Base-by-base conservation (phyloP, 53 echinoderm and acorn worm genomes). In the Paracentrotus lividus region DNA sequence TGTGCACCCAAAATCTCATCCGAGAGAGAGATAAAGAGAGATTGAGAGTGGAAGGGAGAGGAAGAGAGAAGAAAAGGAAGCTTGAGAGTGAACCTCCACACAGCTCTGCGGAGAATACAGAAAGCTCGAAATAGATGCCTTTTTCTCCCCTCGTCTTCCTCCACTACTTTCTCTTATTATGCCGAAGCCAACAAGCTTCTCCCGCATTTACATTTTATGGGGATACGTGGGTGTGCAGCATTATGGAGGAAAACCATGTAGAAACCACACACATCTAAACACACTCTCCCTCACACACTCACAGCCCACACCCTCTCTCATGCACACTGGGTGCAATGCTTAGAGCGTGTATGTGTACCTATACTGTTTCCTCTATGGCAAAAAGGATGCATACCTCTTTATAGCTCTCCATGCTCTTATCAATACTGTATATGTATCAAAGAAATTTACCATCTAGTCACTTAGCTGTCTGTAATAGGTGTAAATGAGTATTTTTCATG, bases 121-220 rank as follows among this genome's bases (percentile, higher is more conserved):
- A 85, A 85, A 58, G 88, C 88, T 88, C 55, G 60, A 88, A 88
- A 58, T 88, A 88, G 88, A 54, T 58, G 88, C 58, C 57, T 54
- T 88, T 85, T 16, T 23, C 42, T 12, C 85, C 49, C 49, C 85
- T 47, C 85, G 0, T 49, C 52, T 85, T 51, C 47, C 49, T n/a
- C 49, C 26, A 13, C 85, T 85, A 49, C 52, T 85, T 85, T 78
- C 78, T 45, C 78, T 45, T 45, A 45, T 78, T 78, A 43, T 45
- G 49, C 85, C 32, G 47, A 52, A 49, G 85, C 85, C 47, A 85
- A 52, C 49, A 56, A 58, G 57, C 88, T 56, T 38, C 34, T 88
- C 33, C 49, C 14, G 55, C 88, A 88, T 88, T 88, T 88, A 55
- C 88, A 88, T 88, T 88, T 57, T 57, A 58, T 88, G 88, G 57